Base-by-base conservation (phyloP, 2,113 vertebrate species). In the Chaenogobius annularis region DNA sequence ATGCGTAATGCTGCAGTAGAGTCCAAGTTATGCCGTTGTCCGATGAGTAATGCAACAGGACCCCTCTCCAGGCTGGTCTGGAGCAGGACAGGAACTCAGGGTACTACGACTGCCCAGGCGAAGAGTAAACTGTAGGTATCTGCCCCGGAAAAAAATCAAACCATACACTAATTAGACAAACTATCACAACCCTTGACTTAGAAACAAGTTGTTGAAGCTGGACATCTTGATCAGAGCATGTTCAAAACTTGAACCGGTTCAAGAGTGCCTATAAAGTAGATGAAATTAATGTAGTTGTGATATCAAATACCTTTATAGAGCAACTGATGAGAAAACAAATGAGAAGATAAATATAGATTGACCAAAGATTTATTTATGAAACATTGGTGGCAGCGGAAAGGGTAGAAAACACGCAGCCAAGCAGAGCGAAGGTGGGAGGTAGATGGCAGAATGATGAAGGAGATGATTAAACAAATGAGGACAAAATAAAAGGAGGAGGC, bases 1-100 rank as follows among this genome's bases (percentile, higher is more conserved):
- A 97, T 17, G 96, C 94, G 40, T 97, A 99, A 89, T 99, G 97
- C 54, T 96, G 95, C 89, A 99, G 83, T 1, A 99, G 92, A 23
- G 95, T 98, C 98, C 98, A 99, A 70, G 96, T 99, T 69, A 99
- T 97, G 13, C 96, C 96, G 0, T 99, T 99, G 88, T 99, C 96
- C 0, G 96, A 95, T 5, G 97, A 98, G 88, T 96, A 98, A 88
- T 99, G 97, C 62, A 99, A 86, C 70, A 99, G 86, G 55, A 99
- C 95, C 11, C 98, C 90, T 99, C 98, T 23, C 97, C 96, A 0
- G 98, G 95, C 86, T 98, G 95, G 87, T 99, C 94, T 0, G 98
- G 97, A 0, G 97, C 96, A 79, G 94, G 96, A 90, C 98, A 99
- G 0, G 97, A 97, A 72, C 98, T 98, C 80, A 98, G 88, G 31